These are phyloP conservation scores for Solenodon paradoxus DNA, from an alignment of 2,113 vertebrate species.

Conservation along the genomic window DNA sequence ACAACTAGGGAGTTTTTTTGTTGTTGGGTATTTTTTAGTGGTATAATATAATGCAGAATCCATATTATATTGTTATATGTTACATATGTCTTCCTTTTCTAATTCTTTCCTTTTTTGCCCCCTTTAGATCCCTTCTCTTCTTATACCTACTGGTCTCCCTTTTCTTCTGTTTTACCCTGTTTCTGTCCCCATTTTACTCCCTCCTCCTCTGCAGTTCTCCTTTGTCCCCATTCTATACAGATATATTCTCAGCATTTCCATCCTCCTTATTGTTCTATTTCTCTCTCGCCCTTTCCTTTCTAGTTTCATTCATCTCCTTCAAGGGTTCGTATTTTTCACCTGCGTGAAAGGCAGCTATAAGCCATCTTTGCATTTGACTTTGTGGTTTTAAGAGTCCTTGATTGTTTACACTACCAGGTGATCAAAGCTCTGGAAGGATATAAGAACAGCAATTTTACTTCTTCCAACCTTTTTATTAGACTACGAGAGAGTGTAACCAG, in stretches of 20 bases:
- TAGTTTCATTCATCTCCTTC: background rate
- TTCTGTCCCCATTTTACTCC: background rate
- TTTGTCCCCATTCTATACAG: background rate
- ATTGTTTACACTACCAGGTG: background rate
- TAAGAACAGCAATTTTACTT: conserved; percentile 41
- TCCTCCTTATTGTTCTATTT: background rate
- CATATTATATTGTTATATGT: background rate
- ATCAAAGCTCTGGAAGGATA: conserved; percentile 38
- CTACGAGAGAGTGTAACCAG: background rate
- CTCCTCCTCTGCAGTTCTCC: background rate
- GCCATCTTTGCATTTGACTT: conserved; percentile 19
- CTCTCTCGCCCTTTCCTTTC: background rate
- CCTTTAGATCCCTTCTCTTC: background rate
- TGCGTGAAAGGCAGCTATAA: background rate
- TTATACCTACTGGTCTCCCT: background rate
- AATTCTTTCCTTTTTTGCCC: background rate
- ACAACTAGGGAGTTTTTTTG: background rate
- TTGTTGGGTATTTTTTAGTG: background rate
- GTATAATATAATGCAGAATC: background rate
- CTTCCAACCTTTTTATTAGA: background rate
- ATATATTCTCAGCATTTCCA: background rate
- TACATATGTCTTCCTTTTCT: background rate
- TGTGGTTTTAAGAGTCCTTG: conserved; percentile 13
- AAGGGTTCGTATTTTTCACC: background rate
- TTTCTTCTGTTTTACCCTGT: background rate